Percentiles rank a stretch among this genome's conserved stretches.
phyloP scores from a whole-genome alignment of 2,888 invertebrate genomes.

The Lydus trimaculatus region DNA sequence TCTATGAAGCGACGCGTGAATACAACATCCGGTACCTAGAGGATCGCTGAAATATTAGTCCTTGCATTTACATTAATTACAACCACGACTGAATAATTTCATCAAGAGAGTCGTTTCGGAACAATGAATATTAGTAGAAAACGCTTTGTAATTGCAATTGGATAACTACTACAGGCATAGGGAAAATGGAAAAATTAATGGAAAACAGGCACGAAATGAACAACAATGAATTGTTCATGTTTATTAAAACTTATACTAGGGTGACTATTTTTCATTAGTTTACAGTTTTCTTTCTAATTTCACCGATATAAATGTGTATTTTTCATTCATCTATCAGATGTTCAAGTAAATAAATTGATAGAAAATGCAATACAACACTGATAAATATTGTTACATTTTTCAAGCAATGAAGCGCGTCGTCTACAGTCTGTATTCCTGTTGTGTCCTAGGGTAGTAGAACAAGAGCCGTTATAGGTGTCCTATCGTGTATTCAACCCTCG shows the following conservation, averaged over 20 bases:
- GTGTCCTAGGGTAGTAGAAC: conserved; percentile 19
- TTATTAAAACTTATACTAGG: background rate
- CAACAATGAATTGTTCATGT: conserved; percentile 1
- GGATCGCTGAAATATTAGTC: conserved; percentile 42
- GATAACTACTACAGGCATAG: background rate
- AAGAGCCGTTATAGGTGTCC: conserved; percentile 26
- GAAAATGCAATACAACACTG: conserved; percentile 35
- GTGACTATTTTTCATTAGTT: background rate
- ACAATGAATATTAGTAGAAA: conserved; percentile 26
- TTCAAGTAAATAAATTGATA: conserved; percentile 35
- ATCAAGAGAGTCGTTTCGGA: conserved; percentile 30
- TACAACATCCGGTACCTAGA: conserved; percentile 39
- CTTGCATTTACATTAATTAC: conserved; percentile 47
- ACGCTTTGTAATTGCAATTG: conserved; percentile 1
- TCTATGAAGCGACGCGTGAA: conserved; percentile 37
- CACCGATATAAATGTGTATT: background rate
- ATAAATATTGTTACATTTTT: conserved; percentile 42
- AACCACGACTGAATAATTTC: conserved; percentile 35
- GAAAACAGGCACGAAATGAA: background rate
- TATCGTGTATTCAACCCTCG: conserved; percentile 31
- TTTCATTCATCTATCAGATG: conserved; percentile 18
- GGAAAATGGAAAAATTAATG: background rate
- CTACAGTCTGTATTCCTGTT: conserved; percentile 25
- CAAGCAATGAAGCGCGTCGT: conserved; percentile 24
- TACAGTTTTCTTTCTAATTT: background rate